These are phyloP conservation scores for Iguana delicatissima DNA, from an alignment of 2,797 vertebrate genomes.

Conservation along the genomic window DNA sequence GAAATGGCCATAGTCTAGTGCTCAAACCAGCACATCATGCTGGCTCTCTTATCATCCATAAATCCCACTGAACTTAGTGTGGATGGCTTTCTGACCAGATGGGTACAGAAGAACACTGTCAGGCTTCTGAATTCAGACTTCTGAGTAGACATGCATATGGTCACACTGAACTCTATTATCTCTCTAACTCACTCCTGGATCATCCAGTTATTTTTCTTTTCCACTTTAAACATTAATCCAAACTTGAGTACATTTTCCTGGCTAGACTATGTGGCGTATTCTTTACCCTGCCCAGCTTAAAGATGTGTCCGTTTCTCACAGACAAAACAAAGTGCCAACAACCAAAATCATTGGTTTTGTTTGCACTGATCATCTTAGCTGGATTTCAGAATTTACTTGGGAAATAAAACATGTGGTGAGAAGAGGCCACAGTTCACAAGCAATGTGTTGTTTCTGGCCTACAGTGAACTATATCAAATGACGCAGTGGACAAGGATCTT, in stretches of 20 bases:
- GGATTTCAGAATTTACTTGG: constrained; percentile 31
- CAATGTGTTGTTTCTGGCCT: not conserved
- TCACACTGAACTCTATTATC: not conserved
- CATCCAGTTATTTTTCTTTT: not conserved
- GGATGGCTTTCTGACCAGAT: not conserved
- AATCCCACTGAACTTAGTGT: not conserved
- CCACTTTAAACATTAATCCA: not conserved
- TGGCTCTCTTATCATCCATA: too few species aligned
- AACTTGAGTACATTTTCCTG: not conserved
- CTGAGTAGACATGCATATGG: not conserved
- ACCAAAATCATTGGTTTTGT: constrained; percentile 34
- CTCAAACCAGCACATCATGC: too few species aligned
- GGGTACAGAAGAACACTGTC: not conserved
- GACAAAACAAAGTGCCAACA: constrained; percentile 36
- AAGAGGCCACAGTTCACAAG: constrained; percentile 13
- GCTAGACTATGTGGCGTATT: not conserved
- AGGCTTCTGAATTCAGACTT: not conserved
- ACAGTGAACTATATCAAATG: constrained; percentile 9
- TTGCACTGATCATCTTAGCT: not conserved
- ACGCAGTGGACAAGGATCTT: not conserved
- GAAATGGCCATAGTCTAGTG: too few species aligned
- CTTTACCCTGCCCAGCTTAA: not conserved
- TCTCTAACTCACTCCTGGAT: not conserved
- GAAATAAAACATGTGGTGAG: not conserved
- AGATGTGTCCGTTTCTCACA: constrained; percentile 1